Evolutionary conservation across 2,797 vertebrate genomes (phyloP).

Genomic region (Cyclura pinguis): DNA sequence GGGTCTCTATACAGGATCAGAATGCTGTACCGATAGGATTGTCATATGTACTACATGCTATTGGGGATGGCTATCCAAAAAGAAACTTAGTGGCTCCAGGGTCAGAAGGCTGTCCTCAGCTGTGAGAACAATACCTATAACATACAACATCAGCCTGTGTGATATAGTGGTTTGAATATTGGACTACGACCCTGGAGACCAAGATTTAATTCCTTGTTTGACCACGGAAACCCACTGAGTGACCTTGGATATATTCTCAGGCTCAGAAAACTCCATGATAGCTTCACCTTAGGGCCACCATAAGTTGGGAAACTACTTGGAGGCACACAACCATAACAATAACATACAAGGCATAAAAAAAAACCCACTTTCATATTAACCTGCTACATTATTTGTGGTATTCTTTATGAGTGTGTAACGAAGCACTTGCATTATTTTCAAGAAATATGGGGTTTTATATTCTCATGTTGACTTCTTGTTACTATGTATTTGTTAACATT

Average conservation of each 20-base stretch:
- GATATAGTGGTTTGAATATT: too few species aligned
- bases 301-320: not conserved
- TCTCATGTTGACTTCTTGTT: not conserved
- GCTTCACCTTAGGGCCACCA: too few species aligned
- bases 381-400: conserved; percentile 7
- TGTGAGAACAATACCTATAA: not conserved
- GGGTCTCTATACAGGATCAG: not conserved
- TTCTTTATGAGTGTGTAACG: conserved; percentile 36
- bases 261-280: too few species aligned
- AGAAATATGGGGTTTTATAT: not conserved
- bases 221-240: too few species aligned
- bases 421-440: not conserved
- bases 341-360: not conserved
- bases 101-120: not conserved
- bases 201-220: too few species aligned
- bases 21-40: not conserved
- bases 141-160: too few species aligned
- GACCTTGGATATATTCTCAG: too few species aligned
- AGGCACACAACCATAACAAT: too few species aligned
- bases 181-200: too few species aligned
- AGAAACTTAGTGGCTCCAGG: not conserved
- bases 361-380: conserved; percentile 1
- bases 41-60: not conserved
- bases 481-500: not conserved
- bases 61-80: not conserved